Evolutionary conservation across 2,888 invertebrate genomes (phyloP), one percentile per base, ranked within the genome.

Genomic region (Flexamia atlantica): DNA sequence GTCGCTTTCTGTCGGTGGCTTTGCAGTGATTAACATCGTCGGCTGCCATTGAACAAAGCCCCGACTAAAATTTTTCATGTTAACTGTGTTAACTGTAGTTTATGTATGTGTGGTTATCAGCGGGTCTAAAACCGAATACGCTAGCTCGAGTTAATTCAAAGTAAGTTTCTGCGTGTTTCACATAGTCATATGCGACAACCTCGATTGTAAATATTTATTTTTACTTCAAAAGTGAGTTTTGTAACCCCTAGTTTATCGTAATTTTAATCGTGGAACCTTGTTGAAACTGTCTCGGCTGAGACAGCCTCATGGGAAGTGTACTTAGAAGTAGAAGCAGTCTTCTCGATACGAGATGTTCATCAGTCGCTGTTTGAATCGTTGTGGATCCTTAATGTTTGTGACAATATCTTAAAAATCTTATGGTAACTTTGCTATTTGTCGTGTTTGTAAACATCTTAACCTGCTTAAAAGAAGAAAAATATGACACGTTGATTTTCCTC

Each of bases 161-260:
- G n/a, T 50, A 76, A 50, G 76, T 76, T 76, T 76, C 76, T 76
- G 50, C 76, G 76, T 76, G 76, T 76, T 76, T 50, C 53, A 50
- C 46, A 74, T 46, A 32, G 20, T 53, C 20, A 14, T 53, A 12
- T 53, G 53, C 53, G 23, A 7, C 23, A 23, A 23, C 23, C 68
- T 30, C 32, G 32, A 32, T 68, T 68, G 68, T 68, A 68, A 68
- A 68, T 68, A 68, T 53, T 53, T 53, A 53, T 23, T 53, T 53
- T 9, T 40, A 9, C 40, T 12, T 53, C 20, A 10, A 53, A 53
- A 53, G 14, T 23, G 53, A 7, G 23, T 2, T 46, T 53, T 53
- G 53, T n/a, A 23, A 53, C n/a, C n/a, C n/a, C 46, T 46, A 23
- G 7, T 46, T 46, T 46, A 14, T 17, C 12, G 2, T 46, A 14